Evolutionary conservation across 2,113 vertebrate species (phyloP).

Genomic region (Peromyscus californicus): DNA sequence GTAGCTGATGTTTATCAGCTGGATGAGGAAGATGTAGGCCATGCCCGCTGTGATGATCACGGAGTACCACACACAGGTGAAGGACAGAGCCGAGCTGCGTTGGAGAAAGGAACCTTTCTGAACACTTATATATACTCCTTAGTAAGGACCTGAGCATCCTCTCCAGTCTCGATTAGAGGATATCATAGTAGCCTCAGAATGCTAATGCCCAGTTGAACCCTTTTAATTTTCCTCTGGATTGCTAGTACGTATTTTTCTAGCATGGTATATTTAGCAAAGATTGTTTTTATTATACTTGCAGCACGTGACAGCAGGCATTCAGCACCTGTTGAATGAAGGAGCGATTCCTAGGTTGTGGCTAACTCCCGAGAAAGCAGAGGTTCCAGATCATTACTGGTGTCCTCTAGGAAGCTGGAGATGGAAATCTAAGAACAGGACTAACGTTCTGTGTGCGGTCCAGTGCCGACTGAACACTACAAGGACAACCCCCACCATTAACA

Average conservation of each 20-base stretch:
- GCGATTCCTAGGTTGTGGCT: not conserved
- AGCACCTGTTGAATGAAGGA: not conserved
- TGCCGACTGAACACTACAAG: not conserved
- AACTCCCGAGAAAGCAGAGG: not conserved
- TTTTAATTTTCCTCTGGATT: not conserved
- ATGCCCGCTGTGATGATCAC: slow-evolving; percentile 94
- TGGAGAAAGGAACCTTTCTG: slow-evolving; percentile 43
- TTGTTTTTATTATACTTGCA: not conserved
- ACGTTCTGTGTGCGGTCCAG: not conserved
- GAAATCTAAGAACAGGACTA: not conserved
- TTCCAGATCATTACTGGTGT: fast-evolving
- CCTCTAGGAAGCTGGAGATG: not conserved
- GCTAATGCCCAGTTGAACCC: not conserved
- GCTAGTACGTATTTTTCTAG: not conserved
- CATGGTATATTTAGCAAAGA: not conserved
- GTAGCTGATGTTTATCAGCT: slow-evolving; percentile 96
- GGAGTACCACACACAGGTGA: slow-evolving; percentile 98
- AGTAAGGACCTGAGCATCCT: not conserved
- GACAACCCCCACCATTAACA: not conserved
- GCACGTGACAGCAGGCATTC: not conserved
- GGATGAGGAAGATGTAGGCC: slow-evolving; percentile 94
- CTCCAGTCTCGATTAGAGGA: not conserved
- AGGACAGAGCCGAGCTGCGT: slow-evolving; percentile 93
- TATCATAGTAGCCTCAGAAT: not conserved
- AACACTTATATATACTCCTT: not conserved